Evolutionary conservation across 2,113 vertebrate species (phyloP), one percentile per base, ranked within the genome.

Genomic region (Petroica traversi): DNA sequence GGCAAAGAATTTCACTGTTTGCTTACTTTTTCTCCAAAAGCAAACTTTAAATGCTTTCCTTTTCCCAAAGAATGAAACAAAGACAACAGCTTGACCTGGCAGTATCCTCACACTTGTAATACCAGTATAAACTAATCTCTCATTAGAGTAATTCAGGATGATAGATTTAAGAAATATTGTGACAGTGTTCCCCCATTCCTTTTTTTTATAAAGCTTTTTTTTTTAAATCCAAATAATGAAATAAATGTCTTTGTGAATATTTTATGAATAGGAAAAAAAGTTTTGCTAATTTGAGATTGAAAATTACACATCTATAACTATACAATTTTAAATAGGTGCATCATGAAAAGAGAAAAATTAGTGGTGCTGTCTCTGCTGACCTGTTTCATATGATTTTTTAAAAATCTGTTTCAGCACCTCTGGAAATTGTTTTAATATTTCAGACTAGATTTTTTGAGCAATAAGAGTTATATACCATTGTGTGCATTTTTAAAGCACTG

Each of bases 401-500:
- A n/a, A 92, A 88, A 89, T 91, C 68, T 79, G 26, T 79, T 51
- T 55, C 66, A 66, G 78, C 95, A 94, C 80, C 88, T 96, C 96
- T 95, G 92, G 93, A 86, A 79, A 67, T 88, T 64, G 52, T 93
- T 87, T 64, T 93, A 79, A 4, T 93, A 74, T 87, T 83, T 78
- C 97, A 95, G 87, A 79, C 49, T 88, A 91, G 79, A 88, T 95
- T 92, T 96, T 95, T 92, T 92, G 91, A 97, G 96, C 96, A 97
- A 64, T 97, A 97, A 97, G 89, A 94, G 38, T 96, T 96, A 73
- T 90, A 85, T 76, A 93, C 94, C 91, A 86, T 81, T 96, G 90
- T 97, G 97, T 96, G 97, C 94, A 88, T 96, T 97, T 97, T 96
- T 76, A 94, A 95, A 97, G 92, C 93, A 96, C 93, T 96, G 69